These are phyloP conservation scores for Drosophila fungiperda DNA, from an alignment of 2,888 invertebrate genomes.

Conservation along the genomic window DNA sequence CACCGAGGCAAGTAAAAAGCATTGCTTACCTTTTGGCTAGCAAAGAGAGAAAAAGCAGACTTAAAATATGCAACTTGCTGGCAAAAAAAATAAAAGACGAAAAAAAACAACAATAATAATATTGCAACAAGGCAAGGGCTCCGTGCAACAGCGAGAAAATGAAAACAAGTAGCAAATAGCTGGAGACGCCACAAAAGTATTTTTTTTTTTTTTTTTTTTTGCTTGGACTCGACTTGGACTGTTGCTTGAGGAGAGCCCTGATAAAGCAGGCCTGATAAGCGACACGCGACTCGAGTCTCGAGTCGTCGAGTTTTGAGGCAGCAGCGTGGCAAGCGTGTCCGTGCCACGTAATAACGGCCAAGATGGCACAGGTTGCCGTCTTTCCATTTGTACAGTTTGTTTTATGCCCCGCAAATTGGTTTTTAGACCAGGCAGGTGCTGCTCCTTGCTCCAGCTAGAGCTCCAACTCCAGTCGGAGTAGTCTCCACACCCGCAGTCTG, in stretches of 20 bases:
- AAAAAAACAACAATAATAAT: constrained; percentile 53
- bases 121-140: constrained; percentile 57
- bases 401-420: constrained; percentile 79
- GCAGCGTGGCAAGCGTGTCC: constrained; percentile 30
- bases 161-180: constrained; percentile 80
- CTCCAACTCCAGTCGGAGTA: constrained; percentile 1
- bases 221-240: constrained; percentile 20
- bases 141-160: constrained; percentile 44
- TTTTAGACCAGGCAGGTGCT: constrained; percentile 58
- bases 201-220: constrained; percentile 17
- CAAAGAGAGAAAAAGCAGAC: constrained; percentile 16
- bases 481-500: constrained; percentile 1
- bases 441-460: constrained; percentile 25
- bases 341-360: constrained; percentile 40
- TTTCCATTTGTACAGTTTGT: constrained; percentile 64
- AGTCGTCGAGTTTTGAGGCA: constrained; percentile 25
- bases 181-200: constrained; percentile 69
- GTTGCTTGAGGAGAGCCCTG: constrained; percentile 32
- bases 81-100: constrained; percentile 5
- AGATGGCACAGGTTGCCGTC: constrained; percentile 18
- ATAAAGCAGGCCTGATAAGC: constrained; percentile 74
- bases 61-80: constrained; percentile 73
- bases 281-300: constrained; percentile 73
- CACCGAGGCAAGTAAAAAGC: constrained; percentile 11
- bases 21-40: constrained; percentile 19